Evolutionary conservation across 2,888 invertebrate species (phyloP), one percentile per base, ranked within the genome.

Genomic region (Sarcophaga carnaria): DNA sequence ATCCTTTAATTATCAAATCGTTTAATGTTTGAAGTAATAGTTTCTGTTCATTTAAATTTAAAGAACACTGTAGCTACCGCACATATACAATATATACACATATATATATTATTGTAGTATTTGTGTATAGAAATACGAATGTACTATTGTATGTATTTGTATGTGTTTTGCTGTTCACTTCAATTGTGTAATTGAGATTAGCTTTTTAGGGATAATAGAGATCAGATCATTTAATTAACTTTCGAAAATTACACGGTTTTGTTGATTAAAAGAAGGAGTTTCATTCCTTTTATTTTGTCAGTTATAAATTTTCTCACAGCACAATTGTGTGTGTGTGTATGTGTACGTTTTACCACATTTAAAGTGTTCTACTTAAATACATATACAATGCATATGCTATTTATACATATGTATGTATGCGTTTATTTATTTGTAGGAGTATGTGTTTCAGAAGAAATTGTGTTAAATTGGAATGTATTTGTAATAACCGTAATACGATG

Each of bases 151-250:
- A 67, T n/a, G 45, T 45, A 45, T n/a, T 17, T 54, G 17, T 54
- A 2, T 14, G 54, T 54, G 0, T 54, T 17, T 54, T 12, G 54
- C n/a, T 45, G 8, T 45, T 92, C 91, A 91, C 90, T 92, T 91
- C 90, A 91, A 92, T 92, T 91, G 91, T 90, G 90, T 92, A 92
- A 92, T 91, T 91, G 91, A 90, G 92, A 91, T 91, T 92, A 83
- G 86, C 78, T 82, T 90, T 90, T 88, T 90, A 90, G 91, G 90
- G 89, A 91, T 91, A 91, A 91, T 90, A 90, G 78, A 84, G 92
- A 92, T 92, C 91, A 90, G 90, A 92, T 91, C 92, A 91, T 92
- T 92, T 92, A 92, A 92, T 92, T 92, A 92, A 92, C 90, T 92
- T 92, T 91, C 89, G 90, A 88, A 87, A 86, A 88, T 89, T 85